Base-by-base conservation (phyloP, 2,888 invertebrate species). In the Eupithecia subumbrata region DNA sequence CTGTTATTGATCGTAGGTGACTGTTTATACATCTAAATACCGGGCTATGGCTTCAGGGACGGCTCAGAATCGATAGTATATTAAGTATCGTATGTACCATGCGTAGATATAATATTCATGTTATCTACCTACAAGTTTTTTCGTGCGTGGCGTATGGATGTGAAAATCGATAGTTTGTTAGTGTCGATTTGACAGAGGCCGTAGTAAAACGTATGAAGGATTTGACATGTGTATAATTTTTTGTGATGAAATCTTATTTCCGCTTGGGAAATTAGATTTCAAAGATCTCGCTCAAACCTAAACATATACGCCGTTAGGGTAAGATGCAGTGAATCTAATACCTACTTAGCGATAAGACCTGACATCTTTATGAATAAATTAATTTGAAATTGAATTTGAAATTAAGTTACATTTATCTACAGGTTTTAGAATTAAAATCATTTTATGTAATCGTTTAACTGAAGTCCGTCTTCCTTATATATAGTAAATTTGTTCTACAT, bases 21-120 rank as follows among this genome's bases (percentile, higher is more conserved):
- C 75, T 78, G 78, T 78, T 76, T 78, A 73, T 76, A 78, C 73
- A 76, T 76, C 78, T 78, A 75, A 78, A 78, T 73, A 72, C 75
- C 66, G 43, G 18, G 69, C 30, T 74, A 83, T 75, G 72, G 81
- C 86, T 84, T 89, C 89, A 88, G 84, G 89, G 90, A 84, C 89
- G 83, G 84, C 77, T 82, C 82, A 80, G 81, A 81, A 91, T 91
- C 91, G 73, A 82, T 81, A 80, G 64, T 76, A 79, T 77, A 75
- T 56, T 56, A 56, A n/a, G 52, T 56, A 48, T 18, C 8, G 52
- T 76, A 75, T 75, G 73, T 76, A 73, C 71, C 63, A 77, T 64
- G 73, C 75, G 71, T 73, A 30, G 73, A 77, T 77, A 75, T 75
- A 72, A 77, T 60, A 60, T 77, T 77, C 40, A 77, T 40, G 69